Conservation (phyloP, 2,888 invertebrate species). For the Hypolimnas misippus region DNA sequence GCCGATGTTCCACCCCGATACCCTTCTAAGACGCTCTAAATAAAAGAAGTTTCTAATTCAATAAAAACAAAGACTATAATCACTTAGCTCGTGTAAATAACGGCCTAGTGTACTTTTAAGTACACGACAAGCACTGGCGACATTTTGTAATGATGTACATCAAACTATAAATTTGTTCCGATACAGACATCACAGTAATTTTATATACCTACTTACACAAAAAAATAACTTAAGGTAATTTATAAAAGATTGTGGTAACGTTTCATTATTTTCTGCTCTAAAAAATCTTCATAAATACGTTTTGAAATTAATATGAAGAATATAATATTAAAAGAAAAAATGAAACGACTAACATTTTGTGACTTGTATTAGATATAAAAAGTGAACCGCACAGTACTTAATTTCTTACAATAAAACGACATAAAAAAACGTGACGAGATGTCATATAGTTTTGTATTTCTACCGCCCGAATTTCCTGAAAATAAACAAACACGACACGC, state of each 20-base stretch:
- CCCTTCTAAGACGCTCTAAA: conserved; percentile 18
- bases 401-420: too few relatives aligned
- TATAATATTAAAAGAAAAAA: background rate
- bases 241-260: background rate
- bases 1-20: conserved; percentile 66
- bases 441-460: too few relatives aligned
- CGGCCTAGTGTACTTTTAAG: background rate
- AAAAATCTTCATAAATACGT: background rate
- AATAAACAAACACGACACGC: background rate
- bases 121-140: conserved; percentile 1
- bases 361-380: too few relatives aligned
- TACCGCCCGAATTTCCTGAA: background rate
- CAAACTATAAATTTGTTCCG: background rate
- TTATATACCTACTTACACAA: conserved; percentile 1
- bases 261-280: conserved; percentile 4
- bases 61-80: conserved; percentile 9
- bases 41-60: conserved; percentile 15
- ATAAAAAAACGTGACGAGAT: too few relatives aligned
- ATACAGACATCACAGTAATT: background rate
- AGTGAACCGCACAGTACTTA: too few relatives aligned
- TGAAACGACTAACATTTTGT: too few relatives aligned
- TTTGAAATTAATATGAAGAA: background rate
- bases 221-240: background rate
- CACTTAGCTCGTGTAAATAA: conserved; percentile 2
- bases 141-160: conserved; percentile 2